These are phyloP conservation scores for Diarsia dahlii DNA, from an alignment of 2,888 invertebrate species.

Conservation along the genomic window DNA sequence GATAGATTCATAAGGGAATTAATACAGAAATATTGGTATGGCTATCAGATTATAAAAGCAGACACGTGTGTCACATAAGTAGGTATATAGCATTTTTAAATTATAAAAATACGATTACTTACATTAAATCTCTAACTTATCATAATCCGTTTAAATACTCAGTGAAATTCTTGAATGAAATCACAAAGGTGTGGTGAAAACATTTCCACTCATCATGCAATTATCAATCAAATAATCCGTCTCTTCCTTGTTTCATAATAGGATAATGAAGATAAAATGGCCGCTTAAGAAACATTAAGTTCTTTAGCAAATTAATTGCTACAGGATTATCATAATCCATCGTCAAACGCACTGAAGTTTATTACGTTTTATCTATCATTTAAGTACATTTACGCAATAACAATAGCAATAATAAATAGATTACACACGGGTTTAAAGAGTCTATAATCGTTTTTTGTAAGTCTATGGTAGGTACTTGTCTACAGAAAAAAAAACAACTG, in stretches of 20 bases:
- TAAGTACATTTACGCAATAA: constrained; percentile 22
- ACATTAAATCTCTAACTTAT: neutral
- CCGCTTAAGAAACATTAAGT: constrained; percentile 49
- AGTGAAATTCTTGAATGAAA: constrained; percentile 40
- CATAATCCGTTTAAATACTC: constrained; percentile 15
- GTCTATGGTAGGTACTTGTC: constrained; percentile 3
- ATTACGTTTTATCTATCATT: constrained; percentile 34
- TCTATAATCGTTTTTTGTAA: neutral
- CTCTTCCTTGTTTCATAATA: constrained; percentile 44
- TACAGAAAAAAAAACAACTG: constrained; percentile 13
- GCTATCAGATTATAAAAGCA: too few species aligned
- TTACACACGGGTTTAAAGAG: neutral
- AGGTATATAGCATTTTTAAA: neutral
- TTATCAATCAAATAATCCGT: constrained; percentile 48
- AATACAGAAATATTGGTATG: too few species aligned
- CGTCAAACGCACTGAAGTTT: constrained; percentile 28
- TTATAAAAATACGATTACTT: neutral
- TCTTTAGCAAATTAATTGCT: constrained; percentile 59
- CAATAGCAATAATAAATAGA: constrained; percentile 18
- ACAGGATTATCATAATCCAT: constrained; percentile 61
- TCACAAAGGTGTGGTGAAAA: constrained; percentile 30
- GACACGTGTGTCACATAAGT: neutral
- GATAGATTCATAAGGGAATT: neutral
- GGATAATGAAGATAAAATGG: constrained; percentile 52
- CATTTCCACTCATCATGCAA: constrained; percentile 20